Base-by-base conservation (phyloP, 2,888 invertebrate genomes). In the Prosopocoilus inquinatus region DNA sequence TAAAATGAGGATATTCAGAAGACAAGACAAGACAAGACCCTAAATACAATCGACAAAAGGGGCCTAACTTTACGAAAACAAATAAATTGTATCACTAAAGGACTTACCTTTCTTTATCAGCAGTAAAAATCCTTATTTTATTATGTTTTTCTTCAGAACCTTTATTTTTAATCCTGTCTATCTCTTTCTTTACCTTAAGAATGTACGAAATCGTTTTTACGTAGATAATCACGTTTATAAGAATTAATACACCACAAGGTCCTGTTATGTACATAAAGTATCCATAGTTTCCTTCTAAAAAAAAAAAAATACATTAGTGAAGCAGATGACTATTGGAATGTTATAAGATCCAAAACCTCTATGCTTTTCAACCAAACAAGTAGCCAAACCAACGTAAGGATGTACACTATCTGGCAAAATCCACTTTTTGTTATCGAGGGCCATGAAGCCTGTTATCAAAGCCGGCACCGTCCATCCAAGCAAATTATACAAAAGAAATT, bases 401-500 rank as follows among this genome's bases (percentile, higher is more conserved):
- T 50, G 50, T 2, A 50, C 12, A 9, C 33, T 15, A 15, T 50
- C 50, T 32, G 50, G 50, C 32, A 50, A 28, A 44, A 43, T 34
- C 38, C 41, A 12, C 15, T 13, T 3, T 32, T 11, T 15, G 12
- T 50, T 50, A 16, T 44, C 43, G 15, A 50, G 3, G 16, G 44
- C 16, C 32, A 41, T 33, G 13, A 50, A 33, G 3, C n/a, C 9
- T 28, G 20, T 34, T 9, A 50, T 12, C 12, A 50, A 11, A 9
- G 15, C 34, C 9, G 50, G 50, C 33, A 50, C 13, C 1, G 33
- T 11, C 50, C 50, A 50, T 2, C 32, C 50, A 34, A 34, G 44
- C 15, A 50, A 13, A 15, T 43, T 50, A 33, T 50, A 50, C 44
- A 44, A 44, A 33, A 50, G 13, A 12, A 50, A 50, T 32, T 33